These are phyloP conservation scores for Enteromius fasciolatus DNA, from an alignment of 2,797 vertebrate genomes.

Conservation along the genomic window DNA sequence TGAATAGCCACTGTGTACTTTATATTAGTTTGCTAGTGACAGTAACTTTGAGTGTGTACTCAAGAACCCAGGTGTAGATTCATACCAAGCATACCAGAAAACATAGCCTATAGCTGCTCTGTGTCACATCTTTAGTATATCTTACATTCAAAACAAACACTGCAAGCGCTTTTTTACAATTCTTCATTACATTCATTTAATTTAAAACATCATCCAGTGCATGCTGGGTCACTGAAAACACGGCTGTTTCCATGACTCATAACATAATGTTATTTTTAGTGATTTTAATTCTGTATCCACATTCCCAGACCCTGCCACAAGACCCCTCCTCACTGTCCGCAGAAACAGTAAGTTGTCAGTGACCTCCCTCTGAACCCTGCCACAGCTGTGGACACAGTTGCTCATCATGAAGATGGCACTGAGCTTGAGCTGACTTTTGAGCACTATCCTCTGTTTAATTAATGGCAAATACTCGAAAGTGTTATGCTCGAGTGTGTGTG, in stretches of 20 bases:
- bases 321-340: slow-evolving; percentile 75
- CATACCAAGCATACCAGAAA: not conserved
- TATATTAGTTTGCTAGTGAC: not conserved
- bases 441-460: not conserved
- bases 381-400: not conserved
- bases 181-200: not conserved
- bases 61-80: not conserved
- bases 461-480: not conserved
- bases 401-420: not conserved
- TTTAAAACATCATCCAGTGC: not conserved
- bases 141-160: slow-evolving; percentile 12
- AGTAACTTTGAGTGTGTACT: not conserved
- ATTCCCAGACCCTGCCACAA: slow-evolving; percentile 77
- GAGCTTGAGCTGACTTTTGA: not conserved
- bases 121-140: not conserved
- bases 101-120: not conserved
- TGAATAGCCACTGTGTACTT: slow-evolving; percentile 1
- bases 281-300: slow-evolving; percentile 56
- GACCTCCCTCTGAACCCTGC: slow-evolving; percentile 11
- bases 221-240: not conserved
- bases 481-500: not conserved
- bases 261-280: slow-evolving; percentile 19
- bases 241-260: slow-evolving; percentile 21
- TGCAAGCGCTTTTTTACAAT: not conserved
- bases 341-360: slow-evolving; percentile 73